Base-by-base conservation (phyloP, 2,113 vertebrate genomes). In the Rhizomys pruinosus region DNA sequence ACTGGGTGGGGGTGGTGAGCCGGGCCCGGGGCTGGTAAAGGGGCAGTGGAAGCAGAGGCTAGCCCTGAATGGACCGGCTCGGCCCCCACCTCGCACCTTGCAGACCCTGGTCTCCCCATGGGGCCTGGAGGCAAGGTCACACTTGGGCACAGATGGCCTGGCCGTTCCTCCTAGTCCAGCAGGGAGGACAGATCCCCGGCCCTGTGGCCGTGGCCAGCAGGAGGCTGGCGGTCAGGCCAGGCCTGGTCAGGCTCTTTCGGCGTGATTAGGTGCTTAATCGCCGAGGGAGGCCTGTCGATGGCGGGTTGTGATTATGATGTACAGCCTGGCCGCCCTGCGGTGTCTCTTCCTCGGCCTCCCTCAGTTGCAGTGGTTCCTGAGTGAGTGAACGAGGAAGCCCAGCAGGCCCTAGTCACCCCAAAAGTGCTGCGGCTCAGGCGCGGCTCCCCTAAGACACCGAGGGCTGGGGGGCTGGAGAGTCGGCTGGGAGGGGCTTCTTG, bases 251-350 rank as follows among this genome's bases (percentile, higher is more conserved):
- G 90, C 72, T 95, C 95, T 97, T 95, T 96, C 96, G 95, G 96
- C 95, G 2, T 96, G 97, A 97, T 97, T 96, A 97, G 95, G 96
- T 97, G 72, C 97, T 89, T 98, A 97, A 97, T 97, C 95, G 97
- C 94, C 15, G 84, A 90, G 86, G 82, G 84, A 90, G 86, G 82
- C 94, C 78, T 96, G 97, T 96, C 78, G 16, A 94, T 88, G 87
- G 9, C 63, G 59, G 47, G 92, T 4, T 37, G 88, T 64, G 87
- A 96, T 96, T 61, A 19, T 96, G 97, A 93, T 97, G 97, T 96
- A 96, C 86, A 84, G 84, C 63, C 42, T 37, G 64, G 86, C 29
- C 0, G 39, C 2, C 0, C 19, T 12, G 85, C 19, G 7, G 0
- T 1, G 80, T 84, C 90, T 90, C 91, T 55, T 87, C 96, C 29